Evolutionary conservation across 2,888 invertebrate species (phyloP).

Genomic region (Cryptocephalus primarius): DNA sequence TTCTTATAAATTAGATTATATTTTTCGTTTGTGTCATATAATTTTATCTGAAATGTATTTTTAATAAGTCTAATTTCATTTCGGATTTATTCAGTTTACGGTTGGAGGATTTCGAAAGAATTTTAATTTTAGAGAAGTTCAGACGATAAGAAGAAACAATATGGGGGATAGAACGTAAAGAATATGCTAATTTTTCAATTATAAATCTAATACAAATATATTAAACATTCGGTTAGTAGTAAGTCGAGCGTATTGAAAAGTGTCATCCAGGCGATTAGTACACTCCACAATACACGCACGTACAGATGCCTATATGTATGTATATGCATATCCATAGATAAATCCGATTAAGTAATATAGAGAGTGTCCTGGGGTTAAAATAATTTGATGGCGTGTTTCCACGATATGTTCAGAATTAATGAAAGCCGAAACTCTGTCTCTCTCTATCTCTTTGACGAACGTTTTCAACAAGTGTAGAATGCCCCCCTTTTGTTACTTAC

Average conservation of each 20-base stretch:
- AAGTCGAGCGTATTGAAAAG: slow-evolving; percentile 27
- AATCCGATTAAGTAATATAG: slow-evolving; percentile 36
- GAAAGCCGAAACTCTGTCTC: slow-evolving; percentile 23
- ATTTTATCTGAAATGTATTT: too few species aligned
- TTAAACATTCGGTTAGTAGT: slow-evolving; percentile 26
- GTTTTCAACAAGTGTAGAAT: slow-evolving; percentile 38
- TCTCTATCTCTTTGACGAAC: slow-evolving; percentile 22
- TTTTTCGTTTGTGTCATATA: too few species aligned
- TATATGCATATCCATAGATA: slow-evolving; percentile 33
- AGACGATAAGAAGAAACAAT: neutral
- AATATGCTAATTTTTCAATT: slow-evolving; percentile 34
- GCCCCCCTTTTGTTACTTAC: slow-evolving; percentile 44
- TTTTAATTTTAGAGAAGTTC: neutral
- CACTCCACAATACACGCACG: slow-evolving; percentile 23
- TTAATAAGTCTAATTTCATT: too few species aligned
- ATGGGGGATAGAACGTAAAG: slow-evolving; percentile 7
- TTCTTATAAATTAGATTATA: too few species aligned
- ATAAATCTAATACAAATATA: slow-evolving; percentile 32
- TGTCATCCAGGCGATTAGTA: slow-evolving; percentile 30
- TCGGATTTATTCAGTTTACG: neutral
- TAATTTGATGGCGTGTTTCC: slow-evolving; percentile 36
- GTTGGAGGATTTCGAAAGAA: neutral
- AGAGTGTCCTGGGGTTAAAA: slow-evolving; percentile 38
- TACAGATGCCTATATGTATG: slow-evolving; percentile 15
- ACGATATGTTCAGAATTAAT: slow-evolving; percentile 37